A percentile compares a stretch with the other conserved stretches of the same genome.
Evolutionary conservation across 2,113 vertebrate genomes (phyloP).

Genomic region (Phrynosoma platyrhinos): DNA sequence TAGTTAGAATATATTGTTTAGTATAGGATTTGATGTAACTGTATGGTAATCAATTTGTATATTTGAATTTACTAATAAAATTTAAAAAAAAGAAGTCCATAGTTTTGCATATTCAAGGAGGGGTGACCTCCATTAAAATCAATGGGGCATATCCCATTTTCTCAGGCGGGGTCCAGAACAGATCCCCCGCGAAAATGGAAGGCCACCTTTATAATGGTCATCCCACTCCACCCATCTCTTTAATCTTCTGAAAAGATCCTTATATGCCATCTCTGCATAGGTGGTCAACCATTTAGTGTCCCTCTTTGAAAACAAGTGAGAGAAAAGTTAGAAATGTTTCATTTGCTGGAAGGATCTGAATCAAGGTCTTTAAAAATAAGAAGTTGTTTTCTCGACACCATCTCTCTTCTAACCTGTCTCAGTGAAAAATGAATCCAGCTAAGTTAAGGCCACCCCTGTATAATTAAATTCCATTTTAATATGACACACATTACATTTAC

Average conservation of each 20-base stretch:
- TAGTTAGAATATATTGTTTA: too few species aligned
- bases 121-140: too few species aligned
- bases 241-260: not conserved
- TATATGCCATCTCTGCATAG: too few species aligned
- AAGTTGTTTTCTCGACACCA: not conserved
- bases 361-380: not conserved
- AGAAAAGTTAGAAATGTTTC: not conserved
- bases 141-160: too few species aligned
- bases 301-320: not conserved
- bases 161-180: too few species aligned
- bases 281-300: not conserved
- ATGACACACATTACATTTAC: not conserved
- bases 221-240: not conserved
- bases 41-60: too few species aligned
- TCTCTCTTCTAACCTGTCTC: constrained; percentile 7
- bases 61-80: too few species aligned
- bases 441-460: constrained; percentile 8
- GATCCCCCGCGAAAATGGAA: too few species aligned
- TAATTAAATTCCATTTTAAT: constrained; percentile 28
- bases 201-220: too few species aligned
- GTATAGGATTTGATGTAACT: too few species aligned
- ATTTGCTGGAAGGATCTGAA: not conserved
- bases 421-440: not conserved
- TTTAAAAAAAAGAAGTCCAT: too few species aligned
- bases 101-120: too few species aligned